Evolutionary conservation across 2,797 vertebrate genomes (phyloP).

Genomic region (Myotis vivesi): DNA sequence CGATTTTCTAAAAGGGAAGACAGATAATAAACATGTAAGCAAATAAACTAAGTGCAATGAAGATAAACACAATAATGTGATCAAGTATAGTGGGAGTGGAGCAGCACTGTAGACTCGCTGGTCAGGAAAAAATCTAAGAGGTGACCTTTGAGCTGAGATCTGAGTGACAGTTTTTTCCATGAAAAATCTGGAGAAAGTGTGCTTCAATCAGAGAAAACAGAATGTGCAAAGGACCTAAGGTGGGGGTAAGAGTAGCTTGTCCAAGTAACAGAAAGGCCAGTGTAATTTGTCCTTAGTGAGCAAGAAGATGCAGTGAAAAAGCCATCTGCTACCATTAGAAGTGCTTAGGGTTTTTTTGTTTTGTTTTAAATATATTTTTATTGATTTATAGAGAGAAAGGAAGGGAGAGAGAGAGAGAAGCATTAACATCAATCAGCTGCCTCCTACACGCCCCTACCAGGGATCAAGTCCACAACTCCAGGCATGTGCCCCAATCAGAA

Average conservation of each 20-base stretch:
- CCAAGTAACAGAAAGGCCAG: neutral
- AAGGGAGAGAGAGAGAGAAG: no score
- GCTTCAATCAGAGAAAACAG: neutral
- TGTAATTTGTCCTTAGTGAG: neutral
- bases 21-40: neutral
- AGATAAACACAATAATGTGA: neutral
- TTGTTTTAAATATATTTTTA: no score
- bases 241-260: neutral
- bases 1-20: neutral
- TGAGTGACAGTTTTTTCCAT: neutral
- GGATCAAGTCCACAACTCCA: no score
- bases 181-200: neutral
- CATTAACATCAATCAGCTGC: no score
- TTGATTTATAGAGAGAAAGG: no score
- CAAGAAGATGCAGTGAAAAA: neutral
- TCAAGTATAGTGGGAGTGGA: fast-evolving
- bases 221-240: neutral
- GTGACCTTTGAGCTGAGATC: neutral
- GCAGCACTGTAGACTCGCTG: neutral
- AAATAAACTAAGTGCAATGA: neutral
- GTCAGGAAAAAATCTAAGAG: neutral
- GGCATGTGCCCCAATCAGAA: no score
- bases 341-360: neutral
- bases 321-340: neutral
- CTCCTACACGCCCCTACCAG: no score